Conservation (phyloP, 1,140 invertebrate genomes). For the Acromyrmex echinatior region DNA sequence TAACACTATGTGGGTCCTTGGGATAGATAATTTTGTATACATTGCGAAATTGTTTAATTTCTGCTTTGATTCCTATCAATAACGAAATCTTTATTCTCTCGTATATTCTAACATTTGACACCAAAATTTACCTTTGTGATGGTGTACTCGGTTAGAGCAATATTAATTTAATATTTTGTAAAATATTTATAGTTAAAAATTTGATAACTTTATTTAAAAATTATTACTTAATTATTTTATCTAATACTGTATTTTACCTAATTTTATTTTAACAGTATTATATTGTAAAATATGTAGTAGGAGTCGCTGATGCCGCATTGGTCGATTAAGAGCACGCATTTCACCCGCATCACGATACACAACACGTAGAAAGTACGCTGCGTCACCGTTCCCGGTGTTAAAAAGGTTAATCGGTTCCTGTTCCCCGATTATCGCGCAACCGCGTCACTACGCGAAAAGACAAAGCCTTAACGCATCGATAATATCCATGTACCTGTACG, state of each 20-base stretch:
- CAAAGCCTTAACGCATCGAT: constrained; percentile 61
- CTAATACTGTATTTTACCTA: neutral
- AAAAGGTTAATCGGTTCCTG: constrained; percentile 71
- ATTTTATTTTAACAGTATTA: constrained; percentile 9
- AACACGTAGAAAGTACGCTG: constrained; percentile 21
- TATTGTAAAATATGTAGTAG: neutral
- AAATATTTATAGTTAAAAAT: neutral
- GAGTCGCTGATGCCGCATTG: neutral
- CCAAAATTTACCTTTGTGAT: neutral
- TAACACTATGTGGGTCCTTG: constrained; percentile 55
- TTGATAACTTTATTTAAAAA: neutral
- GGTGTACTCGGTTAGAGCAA: neutral
- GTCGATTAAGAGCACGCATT: constrained; percentile 26
- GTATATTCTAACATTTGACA: neutral
- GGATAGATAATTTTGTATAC: neutral
- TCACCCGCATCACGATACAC: neutral
- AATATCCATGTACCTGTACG: constrained; percentile 47
- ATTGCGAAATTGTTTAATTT: neutral
- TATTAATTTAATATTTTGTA: neutral
- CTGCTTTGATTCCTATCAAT: neutral
- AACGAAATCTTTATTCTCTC: neutral
- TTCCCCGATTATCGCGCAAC: constrained; percentile 61
- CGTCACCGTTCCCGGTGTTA: constrained; percentile 17
- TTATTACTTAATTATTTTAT: too few species aligned
- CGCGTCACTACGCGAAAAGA: constrained; percentile 39